Evolutionary conservation across 2,888 invertebrate species (phyloP), one percentile per base, ranked within the genome.

Genomic region (Hypercompe scribonia): DNA sequence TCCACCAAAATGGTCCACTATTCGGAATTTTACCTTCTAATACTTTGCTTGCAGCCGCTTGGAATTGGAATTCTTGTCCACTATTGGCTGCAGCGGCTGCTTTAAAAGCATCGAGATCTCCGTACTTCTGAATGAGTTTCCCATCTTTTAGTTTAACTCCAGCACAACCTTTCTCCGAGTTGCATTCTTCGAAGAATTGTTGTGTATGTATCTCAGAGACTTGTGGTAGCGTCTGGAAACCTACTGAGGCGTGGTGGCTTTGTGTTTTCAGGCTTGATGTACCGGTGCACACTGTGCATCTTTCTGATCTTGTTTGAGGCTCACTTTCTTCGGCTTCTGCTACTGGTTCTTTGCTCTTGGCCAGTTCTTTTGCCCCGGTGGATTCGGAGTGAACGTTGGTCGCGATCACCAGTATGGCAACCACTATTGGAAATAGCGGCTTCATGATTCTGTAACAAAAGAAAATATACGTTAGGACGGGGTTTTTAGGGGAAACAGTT

Each of bases 1-100:
- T 96, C 97, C 97, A 97, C 97, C 97, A 97, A 88, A 95, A 96
- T 0, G 95, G 95, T 28, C 90, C 91, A n/a, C 90, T 90, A 5
- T 87, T 88, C 0, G 91, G 87, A 0, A 90, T 80, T 3, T 86
- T 90, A 7, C 90, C 91, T 77, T 93, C 92, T 0, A 94, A 89
- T 0, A 91, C 87, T 10, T 87, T 87, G 24, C 87, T 90, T 0
- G 91, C 93, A 28, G 93, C 91, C 0, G 93, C 88, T 61, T 95
- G 94, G 89, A 95, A 95, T 7, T 88, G 88, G 81, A 93, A 94
- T 69, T 94, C 93, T 21, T 93, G 92, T 18, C 87, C 89, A 0
- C 81, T 74, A 50, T 93, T 88, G 2, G 91, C 89, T 0, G 90
- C 87, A 0, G 91, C 90, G 0, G 94, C 94, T 0, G 92, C 89